A percentile compares a stretch with the other conserved stretches of the same genome.
Evolutionary conservation across 2,113 vertebrate species (phyloP).

Genomic region (Candoia aspera): DNA sequence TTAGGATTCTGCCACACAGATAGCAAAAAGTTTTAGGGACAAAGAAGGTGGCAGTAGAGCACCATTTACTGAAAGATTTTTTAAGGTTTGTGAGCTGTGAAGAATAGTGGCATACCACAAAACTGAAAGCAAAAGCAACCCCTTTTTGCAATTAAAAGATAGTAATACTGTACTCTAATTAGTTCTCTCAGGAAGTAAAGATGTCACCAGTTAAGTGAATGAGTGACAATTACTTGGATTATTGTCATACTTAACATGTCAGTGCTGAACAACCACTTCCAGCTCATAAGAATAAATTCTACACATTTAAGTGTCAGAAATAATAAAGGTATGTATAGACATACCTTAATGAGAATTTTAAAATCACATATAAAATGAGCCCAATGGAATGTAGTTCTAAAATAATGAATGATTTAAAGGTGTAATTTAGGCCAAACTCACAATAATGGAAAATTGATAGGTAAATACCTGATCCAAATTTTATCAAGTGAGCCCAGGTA

Average conservation of each 20-base stretch:
- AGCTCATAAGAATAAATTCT: constrained; percentile 69
- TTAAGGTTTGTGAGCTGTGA: constrained; percentile 27
- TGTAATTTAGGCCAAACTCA: neutral
- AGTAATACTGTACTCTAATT: constrained; percentile 55
- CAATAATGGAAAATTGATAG: neutral
- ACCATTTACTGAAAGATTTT: constrained; percentile 30
- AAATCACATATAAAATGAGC: constrained; percentile 39
- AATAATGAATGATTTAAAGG: neutral
- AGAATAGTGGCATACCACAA: constrained; percentile 52
- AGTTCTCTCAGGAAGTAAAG: constrained; percentile 65
- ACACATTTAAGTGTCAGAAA: constrained; percentile 65
- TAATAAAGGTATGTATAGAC: constrained; percentile 47
- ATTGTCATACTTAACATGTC: constrained; percentile 67
- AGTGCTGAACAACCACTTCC: constrained; percentile 63
- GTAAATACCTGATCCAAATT: neutral
- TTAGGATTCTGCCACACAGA: neutral
- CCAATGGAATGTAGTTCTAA: constrained; percentile 2
- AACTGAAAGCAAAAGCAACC: constrained; percentile 60
- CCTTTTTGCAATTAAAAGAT: constrained; percentile 60
- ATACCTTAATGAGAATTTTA: constrained; percentile 53
- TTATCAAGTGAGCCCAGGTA: neutral
- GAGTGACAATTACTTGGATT: constrained; percentile 67
- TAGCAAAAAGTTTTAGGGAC: constrained; percentile 3
- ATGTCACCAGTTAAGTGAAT: constrained; percentile 67
- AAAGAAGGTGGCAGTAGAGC: constrained; percentile 28